Evolutionary conservation across 2,888 invertebrate genomes (phyloP).

Genomic region (Trimorus sp.): DNA sequence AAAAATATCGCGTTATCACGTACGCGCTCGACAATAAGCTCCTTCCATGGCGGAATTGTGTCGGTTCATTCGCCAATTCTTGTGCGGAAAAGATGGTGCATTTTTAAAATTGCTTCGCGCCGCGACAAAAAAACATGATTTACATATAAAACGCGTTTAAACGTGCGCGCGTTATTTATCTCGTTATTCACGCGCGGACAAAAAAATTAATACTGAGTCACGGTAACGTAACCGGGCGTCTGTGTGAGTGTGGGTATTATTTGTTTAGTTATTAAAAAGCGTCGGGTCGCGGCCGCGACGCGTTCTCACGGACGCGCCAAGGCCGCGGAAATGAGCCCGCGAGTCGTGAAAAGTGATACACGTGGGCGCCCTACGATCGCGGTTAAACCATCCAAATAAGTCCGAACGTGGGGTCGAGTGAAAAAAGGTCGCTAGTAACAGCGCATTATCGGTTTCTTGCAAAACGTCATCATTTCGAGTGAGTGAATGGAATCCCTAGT

Average conservation of each 20-base stretch:
- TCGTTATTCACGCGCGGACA: conserved; percentile 14
- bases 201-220: conserved; percentile 29
- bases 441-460: no score
- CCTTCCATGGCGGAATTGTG: conserved; percentile 51
- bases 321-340: conserved; percentile 41
- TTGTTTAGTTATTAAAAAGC: conserved; percentile 1
- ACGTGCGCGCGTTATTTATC: conserved; percentile 31
- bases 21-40: conserved; percentile 59
- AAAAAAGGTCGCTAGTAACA: no score
- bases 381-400: neutral
- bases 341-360: conserved; percentile 34
- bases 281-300: conserved; percentile 2
- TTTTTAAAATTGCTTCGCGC: conserved; percentile 30
- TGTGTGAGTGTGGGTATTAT: neutral
- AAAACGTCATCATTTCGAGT: no score
- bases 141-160: conserved; percentile 46
- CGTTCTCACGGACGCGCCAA: conserved; percentile 19
- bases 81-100: conserved; percentile 32
- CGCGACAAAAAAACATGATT: conserved; percentile 32
- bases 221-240: conserved; percentile 16
- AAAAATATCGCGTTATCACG: conserved; percentile 65
- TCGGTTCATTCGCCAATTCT: conserved; percentile 51
- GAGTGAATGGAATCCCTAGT: no score
- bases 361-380: conserved; percentile 28
- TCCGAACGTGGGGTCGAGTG: no score